Percentiles rank a stretch among this genome's conserved stretches.
These are phyloP conservation scores for Hedychridium roseum DNA, from an alignment of 2,888 invertebrate species.

Conservation along the genomic window DNA sequence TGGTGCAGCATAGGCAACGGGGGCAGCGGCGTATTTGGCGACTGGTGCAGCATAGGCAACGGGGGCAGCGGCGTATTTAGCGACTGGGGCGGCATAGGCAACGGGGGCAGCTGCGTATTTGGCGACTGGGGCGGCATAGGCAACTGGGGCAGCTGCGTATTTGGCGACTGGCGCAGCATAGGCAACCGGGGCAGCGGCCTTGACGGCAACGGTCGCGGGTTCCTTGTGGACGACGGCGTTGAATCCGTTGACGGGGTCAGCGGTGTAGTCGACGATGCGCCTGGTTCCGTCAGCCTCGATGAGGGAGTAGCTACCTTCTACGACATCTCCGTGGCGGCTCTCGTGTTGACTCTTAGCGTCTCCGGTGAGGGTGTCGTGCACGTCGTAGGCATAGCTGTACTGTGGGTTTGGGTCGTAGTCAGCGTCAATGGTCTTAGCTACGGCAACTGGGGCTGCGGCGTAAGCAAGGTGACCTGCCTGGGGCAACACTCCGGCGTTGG, in stretches of 20 bases:
- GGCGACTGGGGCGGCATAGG: no score
- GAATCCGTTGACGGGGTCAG: slow-evolving; percentile 55
- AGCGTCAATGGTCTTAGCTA: no score
- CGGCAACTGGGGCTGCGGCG: no score
- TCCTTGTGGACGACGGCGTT: slow-evolving; percentile 61
- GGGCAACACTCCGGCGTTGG: no score
- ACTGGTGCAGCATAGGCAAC: no score
- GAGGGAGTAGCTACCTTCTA: slow-evolving; percentile 55
- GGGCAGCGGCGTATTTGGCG: no score
- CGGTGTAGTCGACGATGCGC: slow-evolving; percentile 55
- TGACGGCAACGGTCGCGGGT: slow-evolving; percentile 32
- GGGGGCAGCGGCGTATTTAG: no score
- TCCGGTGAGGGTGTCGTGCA: slow-evolving; percentile 52
- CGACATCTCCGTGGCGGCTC: slow-evolving; percentile 52
- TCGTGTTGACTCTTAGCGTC: slow-evolving; percentile 58
- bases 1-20: no score
- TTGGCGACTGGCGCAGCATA: slow-evolving; percentile 54
- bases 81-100: slow-evolving; percentile 47
- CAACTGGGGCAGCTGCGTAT: slow-evolving; percentile 53
- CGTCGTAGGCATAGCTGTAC: slow-evolving; percentile 56
- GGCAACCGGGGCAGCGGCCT: no score
- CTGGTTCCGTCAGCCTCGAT: slow-evolving; percentile 56
- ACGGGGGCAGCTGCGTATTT: slow-evolving; percentile 36
- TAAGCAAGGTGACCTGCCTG: no score
- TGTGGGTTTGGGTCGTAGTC: slow-evolving; percentile 50